Base-by-base conservation (phyloP, 2,888 invertebrate genomes). In the Meiosimyza platycephala region DNA sequence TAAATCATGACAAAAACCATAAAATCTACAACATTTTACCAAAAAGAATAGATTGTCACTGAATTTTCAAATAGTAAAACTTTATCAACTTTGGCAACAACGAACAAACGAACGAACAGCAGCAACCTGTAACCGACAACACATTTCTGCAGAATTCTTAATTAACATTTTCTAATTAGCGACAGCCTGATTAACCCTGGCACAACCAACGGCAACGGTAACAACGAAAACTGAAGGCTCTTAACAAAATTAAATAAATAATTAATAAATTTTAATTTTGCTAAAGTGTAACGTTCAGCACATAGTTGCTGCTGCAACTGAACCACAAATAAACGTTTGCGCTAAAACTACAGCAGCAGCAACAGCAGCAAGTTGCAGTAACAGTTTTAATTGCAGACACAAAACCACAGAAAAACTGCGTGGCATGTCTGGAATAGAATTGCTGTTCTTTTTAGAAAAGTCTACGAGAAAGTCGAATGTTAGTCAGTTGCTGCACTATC, bases 251-350 rank as follows among this genome's bases (percentile, higher is more conserved):
- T 62, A 52, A 70, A 70, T 70, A 62, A 70, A 70, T 70, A 70
- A 70, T 70, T 70, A 70, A 70, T 70, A 63, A 63, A n/a, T 63
- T 70, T 70, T 70, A 70, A 70, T 62, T 70, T 63, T 40, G 47
- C 52, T 54, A 70, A 70, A 63, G 63, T 54, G 70, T 63, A 52
- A 62, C 40, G 40, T 3, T 22, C 70, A 63, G 69, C 60, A 51
- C 69, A 62, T 52, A 55, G 67, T 47, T n/a, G 33, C 60, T 50
- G 33, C 69, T 12, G 33, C 16, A 51, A 16, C 22, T 48, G 63
- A 28, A 62, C 60, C 60, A 18, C 60, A 60, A 50, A 54, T 16
- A 65, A 55, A 52, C 54, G 22, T 28, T 54, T 40, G 51, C 54
- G n/a, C 40, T 47, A 47, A 66, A 54, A 66, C 40, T 18, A 9